These are phyloP conservation scores for Pseudochirops cupreus DNA, from an alignment of 2,797 vertebrate species.

Conservation along the genomic window DNA sequence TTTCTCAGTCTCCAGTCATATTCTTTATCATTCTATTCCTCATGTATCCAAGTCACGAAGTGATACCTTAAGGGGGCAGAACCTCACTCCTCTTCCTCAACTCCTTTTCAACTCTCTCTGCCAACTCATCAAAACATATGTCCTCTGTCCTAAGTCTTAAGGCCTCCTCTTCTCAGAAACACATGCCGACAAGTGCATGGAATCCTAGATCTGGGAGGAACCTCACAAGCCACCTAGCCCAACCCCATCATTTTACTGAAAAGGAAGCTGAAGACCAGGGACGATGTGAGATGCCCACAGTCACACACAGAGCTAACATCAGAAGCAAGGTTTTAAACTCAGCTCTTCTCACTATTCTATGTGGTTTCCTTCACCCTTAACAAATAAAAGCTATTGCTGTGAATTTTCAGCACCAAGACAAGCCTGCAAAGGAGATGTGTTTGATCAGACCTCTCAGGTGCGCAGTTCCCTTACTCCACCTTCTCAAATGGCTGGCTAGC, in stretches of 20 bases:
- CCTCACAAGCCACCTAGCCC: background rate
- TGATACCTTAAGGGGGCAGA: background rate
- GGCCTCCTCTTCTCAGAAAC: too few relatives aligned
- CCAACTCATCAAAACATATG: background rate
- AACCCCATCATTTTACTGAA: background rate
- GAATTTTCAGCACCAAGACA: background rate
- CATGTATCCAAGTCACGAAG: background rate
- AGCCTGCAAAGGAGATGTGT: background rate
- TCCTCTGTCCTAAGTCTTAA: background rate
- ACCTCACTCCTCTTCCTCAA: background rate
- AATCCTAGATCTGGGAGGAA: background rate
- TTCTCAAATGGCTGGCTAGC: background rate
- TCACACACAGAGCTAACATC: background rate
- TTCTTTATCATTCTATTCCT: background rate
- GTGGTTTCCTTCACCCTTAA: background rate
- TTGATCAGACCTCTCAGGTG: background rate
- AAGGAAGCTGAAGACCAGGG: background rate
- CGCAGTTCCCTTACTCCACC: background rate
- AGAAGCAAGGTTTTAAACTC: background rate
- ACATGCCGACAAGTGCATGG: background rate
- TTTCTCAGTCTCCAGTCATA: background rate
- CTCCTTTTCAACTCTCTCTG: background rate
- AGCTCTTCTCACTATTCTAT: background rate
- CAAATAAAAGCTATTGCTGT: conserved; percentile 26
- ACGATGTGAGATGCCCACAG: background rate